Conservation (phyloP, 64 coral and sea anemone species). For the Trachythela sp. region DNA sequence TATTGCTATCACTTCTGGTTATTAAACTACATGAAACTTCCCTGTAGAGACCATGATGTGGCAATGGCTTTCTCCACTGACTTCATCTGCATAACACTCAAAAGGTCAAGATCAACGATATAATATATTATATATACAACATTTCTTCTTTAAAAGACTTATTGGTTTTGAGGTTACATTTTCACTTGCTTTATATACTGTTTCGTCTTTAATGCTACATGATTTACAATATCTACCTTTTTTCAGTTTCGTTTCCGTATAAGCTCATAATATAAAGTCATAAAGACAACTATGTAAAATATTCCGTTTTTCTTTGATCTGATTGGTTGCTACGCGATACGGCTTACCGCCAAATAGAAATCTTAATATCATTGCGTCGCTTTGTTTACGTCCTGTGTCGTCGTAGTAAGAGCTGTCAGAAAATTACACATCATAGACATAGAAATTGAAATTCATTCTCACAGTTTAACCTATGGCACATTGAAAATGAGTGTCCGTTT, state of each 20-base stretch:
- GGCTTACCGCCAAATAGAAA: constrained; percentile 2
- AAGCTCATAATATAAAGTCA: background rate
- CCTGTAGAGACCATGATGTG: too few relatives aligned
- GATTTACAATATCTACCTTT: background rate
- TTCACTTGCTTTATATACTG: too few relatives aligned
- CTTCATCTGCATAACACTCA: too few relatives aligned
- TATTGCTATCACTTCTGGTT: too few relatives aligned
- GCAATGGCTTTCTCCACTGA: too few relatives aligned
- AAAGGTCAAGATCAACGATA: too few relatives aligned
- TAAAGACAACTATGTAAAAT: background rate
- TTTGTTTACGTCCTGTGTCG: background rate
- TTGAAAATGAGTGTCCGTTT: background rate
- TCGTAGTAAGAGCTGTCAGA: constrained; percentile 9
- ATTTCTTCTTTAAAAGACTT: too few relatives aligned
- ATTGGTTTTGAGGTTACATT: too few relatives aligned
- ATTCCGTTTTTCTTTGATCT: background rate
- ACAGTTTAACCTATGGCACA: background rate
- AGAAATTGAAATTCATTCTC: background rate
- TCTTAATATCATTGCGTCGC: background rate
- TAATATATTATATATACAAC: too few relatives aligned
- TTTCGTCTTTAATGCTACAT: background rate
- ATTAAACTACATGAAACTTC: too few relatives aligned
- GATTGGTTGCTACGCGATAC: background rate
- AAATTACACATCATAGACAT: background rate
- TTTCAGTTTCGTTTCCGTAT: background rate